phyloP scores from a whole-genome alignment of 2,113 vertebrate species.

The Chionomys nivalis region DNA sequence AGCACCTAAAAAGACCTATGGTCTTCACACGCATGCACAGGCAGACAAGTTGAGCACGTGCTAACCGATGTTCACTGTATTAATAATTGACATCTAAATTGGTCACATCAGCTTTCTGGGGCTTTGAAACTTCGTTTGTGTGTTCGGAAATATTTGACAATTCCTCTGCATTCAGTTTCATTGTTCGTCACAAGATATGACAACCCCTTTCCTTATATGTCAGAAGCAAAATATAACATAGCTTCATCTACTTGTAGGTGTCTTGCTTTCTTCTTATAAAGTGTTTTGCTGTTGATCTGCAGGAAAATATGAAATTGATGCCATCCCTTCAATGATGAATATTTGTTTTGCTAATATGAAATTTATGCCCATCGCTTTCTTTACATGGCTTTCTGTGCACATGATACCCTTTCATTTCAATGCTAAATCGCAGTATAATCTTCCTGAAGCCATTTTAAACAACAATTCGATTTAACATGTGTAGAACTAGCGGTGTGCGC shows the following conservation, averaged over 20 bases:
- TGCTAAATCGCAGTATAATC: conserved; percentile 68
- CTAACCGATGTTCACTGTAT: conserved; percentile 8
- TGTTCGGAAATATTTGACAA: conserved; percentile 48
- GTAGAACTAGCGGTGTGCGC: background rate
- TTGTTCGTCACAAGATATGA: conserved; percentile 32
- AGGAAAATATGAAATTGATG: conserved; percentile 71
- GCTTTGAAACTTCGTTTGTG: conserved; percentile 60
- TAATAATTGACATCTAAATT: conserved; percentile 23
- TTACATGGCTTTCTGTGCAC: conserved; percentile 69
- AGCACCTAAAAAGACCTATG: background rate
- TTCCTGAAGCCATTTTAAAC: conserved; percentile 67
- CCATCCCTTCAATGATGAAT: conserved; percentile 61
- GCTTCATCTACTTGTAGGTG: conserved; percentile 55
- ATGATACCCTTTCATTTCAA: conserved; percentile 70
- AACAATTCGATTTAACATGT: conserved; percentile 61
- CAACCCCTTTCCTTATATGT: conserved; percentile 18
- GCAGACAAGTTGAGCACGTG: conserved; percentile 24
- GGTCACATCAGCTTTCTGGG: conserved; percentile 41
- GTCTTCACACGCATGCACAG: background rate
- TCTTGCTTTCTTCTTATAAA: conserved; percentile 57
- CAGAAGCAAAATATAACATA: conserved; percentile 52
- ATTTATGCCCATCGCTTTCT: conserved; percentile 67
- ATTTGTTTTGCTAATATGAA: conserved; percentile 73
- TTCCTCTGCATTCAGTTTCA: conserved; percentile 46
- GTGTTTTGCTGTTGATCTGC: conserved; percentile 42